Evolutionary conservation across 2,888 invertebrate genomes (phyloP).

Genomic region (Cataglyphis albicans): DNA sequence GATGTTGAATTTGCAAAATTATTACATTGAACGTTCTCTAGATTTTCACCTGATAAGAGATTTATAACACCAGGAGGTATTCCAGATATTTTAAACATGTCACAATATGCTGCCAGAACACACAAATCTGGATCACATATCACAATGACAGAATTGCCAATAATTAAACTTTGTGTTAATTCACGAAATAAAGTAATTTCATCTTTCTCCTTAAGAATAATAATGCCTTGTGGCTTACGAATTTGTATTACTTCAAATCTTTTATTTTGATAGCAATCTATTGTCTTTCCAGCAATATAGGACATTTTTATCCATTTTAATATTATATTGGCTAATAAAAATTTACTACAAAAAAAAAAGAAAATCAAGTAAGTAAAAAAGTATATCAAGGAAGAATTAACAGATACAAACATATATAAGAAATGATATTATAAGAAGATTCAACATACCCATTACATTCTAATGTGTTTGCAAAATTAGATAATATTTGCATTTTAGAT

Average conservation of each 20-base stretch:
- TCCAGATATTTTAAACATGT: not conserved
- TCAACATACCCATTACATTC: not conserved
- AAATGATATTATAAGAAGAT: not conserved
- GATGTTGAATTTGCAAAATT: no score
- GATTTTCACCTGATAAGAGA: not conserved
- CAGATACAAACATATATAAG: not conserved
- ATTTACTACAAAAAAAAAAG: not conserved
- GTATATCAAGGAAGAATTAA: not conserved
- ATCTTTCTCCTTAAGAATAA: conserved; percentile 14
- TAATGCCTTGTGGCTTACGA: not conserved
- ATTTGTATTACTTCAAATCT: conserved; percentile 6
- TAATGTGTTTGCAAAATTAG: not conserved
- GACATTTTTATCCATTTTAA: not conserved
- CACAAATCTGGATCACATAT: not conserved
- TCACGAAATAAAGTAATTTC: not conserved
- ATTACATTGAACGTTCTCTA: no score
- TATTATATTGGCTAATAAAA: not conserved
- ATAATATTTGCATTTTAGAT: not conserved
- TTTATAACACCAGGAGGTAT: conserved; percentile 23
- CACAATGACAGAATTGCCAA: not conserved
- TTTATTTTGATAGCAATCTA: not conserved
- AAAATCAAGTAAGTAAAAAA: not conserved
- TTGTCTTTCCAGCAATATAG: not conserved
- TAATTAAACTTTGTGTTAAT: not conserved
- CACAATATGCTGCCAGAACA: not conserved